Percentiles rank a stretch among this genome's conserved stretches.
Conservation (phyloP, 2,888 invertebrate species). For the Dascillus cervinus region DNA sequence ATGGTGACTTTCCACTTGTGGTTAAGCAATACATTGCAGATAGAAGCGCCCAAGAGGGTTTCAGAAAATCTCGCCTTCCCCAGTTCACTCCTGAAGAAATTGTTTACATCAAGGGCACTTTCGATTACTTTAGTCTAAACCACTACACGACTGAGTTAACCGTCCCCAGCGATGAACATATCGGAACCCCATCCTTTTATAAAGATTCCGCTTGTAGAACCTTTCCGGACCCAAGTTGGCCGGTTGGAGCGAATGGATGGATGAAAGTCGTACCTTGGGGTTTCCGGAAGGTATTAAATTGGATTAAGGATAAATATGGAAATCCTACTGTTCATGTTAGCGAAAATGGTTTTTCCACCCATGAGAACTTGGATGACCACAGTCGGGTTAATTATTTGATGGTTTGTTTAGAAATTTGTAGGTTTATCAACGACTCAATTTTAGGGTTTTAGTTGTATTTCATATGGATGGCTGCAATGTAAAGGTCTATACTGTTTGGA, state of each 20-base stretch:
- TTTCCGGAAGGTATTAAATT: slow-evolving; percentile 54
- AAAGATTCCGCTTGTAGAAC: neutral
- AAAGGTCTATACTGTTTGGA: slow-evolving; percentile 4
- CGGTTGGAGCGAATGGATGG: neutral
- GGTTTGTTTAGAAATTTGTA: slow-evolving; percentile 1
- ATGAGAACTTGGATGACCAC: slow-evolving; percentile 1
- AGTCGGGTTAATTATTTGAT: slow-evolving; percentile 1
- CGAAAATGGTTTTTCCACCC: slow-evolving; percentile 53
- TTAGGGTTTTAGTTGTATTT: neutral
- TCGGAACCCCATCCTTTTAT: neutral
- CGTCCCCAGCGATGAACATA: neutral
- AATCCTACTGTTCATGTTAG: slow-evolving; percentile 52
- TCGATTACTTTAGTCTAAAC: slow-evolving; percentile 70
- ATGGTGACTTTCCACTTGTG: slow-evolving; percentile 58
- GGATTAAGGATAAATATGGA: slow-evolving; percentile 52
- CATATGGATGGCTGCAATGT: slow-evolving; percentile 2
- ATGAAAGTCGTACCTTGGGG: slow-evolving; percentile 52
- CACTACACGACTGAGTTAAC: slow-evolving; percentile 46
- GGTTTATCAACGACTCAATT: neutral
- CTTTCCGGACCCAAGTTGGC: neutral
- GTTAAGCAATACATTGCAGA: slow-evolving; percentile 53
- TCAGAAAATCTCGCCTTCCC: slow-evolving; percentile 53
- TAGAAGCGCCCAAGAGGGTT: slow-evolving; percentile 53
- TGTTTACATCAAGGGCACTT: slow-evolving; percentile 49
- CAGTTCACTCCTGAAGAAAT: slow-evolving; percentile 54